Conservation (phyloP, 1,140 invertebrate genomes). For the Oedothorax gibbosus region DNA sequence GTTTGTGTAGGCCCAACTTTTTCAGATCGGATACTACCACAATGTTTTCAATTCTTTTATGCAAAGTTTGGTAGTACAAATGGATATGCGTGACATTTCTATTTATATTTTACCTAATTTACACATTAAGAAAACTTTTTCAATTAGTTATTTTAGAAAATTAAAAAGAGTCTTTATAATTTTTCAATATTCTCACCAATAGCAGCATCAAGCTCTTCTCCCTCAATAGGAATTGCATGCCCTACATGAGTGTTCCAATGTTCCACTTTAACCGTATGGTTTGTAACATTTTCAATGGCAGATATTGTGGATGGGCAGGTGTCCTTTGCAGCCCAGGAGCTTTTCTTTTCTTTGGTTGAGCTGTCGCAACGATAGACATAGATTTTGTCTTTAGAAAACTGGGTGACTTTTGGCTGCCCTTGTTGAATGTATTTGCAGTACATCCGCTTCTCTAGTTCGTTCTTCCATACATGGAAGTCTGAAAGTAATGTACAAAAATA, state of each 20-base stretch:
- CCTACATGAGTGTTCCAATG: slow-evolving; percentile 41
- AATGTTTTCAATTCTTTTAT: too few relatives aligned
- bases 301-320: slow-evolving; percentile 20
- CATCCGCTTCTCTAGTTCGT: slow-evolving; percentile 20
- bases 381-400: slow-evolving; percentile 9
- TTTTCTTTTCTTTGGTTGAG: slow-evolving; percentile 10
- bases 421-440: slow-evolving; percentile 23
- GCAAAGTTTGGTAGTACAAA: too few relatives aligned
- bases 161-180: too few relatives aligned
- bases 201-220: slow-evolving; percentile 27
- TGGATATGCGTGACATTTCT: too few relatives aligned
- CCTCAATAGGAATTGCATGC: slow-evolving; percentile 8
- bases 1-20: too few relatives aligned
- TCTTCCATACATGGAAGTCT: slow-evolving; percentile 47
- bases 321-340: not conserved
- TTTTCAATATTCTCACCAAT: slow-evolving; percentile 12
- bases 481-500: not conserved
- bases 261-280: slow-evolving; percentile 36
- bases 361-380: slow-evolving; percentile 45
- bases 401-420: not conserved
- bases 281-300: slow-evolving; percentile 26
- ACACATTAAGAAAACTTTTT: too few relatives aligned
- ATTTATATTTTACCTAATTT: too few relatives aligned
- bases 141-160: too few relatives aligned
- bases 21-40: too few relatives aligned